Evolutionary conservation across 2,888 invertebrate genomes (phyloP).

Genomic region (Lutraria lutraria): DNA sequence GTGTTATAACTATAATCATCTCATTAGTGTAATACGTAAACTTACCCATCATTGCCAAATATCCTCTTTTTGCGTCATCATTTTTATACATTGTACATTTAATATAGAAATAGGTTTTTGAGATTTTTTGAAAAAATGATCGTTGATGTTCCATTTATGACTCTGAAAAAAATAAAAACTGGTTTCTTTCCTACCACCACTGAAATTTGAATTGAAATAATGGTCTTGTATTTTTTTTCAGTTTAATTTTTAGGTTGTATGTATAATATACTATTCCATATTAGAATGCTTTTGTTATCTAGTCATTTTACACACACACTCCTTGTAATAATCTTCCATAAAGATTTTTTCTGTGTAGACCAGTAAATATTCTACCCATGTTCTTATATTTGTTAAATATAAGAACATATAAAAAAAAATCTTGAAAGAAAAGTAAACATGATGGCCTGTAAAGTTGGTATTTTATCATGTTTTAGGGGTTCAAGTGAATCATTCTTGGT

Average conservation of each 20-base stretch:
- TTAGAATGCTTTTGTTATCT: background rate
- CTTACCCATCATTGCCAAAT: conserved; percentile 37
- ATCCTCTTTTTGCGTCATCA: conserved; percentile 16
- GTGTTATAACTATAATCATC: background rate
- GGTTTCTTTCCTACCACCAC: background rate
- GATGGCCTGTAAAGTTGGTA: no score
- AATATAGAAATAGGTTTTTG: conserved; percentile 40
- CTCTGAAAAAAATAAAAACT: background rate
- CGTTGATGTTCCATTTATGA: background rate
- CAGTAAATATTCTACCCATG: background rate
- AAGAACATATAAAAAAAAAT: no score
- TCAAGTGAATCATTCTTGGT: no score
- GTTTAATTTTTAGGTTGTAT: conserved; percentile 14
- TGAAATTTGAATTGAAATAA: background rate
- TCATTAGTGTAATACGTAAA: conserved; percentile 16
- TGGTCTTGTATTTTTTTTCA: background rate
- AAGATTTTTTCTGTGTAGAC: conserved; percentile 1
- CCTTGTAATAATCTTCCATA: background rate
- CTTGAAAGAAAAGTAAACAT: no score
- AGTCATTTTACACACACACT: conserved; percentile 8
- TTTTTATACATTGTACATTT: conserved; percentile 37
- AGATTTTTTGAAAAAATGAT: conserved; percentile 16
- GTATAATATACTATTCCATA: background rate
- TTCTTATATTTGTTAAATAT: no score
- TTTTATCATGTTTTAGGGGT: no score